Conservation (phyloP, 2,888 invertebrate genomes). For the Noctuana brunneofusca region DNA sequence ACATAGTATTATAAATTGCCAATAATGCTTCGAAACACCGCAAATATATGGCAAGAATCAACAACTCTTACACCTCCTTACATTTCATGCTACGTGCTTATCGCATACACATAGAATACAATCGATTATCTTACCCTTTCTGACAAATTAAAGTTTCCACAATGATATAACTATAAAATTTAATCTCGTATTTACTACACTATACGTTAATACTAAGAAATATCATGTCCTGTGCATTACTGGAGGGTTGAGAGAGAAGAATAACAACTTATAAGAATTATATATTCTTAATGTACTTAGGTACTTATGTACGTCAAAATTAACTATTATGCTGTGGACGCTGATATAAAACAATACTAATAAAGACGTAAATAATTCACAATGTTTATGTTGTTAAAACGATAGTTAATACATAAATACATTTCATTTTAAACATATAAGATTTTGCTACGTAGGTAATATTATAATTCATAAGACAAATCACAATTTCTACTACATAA, state of each 20-base stretch:
- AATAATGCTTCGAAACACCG: conserved; percentile 72
- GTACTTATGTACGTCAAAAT: conserved; percentile 37
- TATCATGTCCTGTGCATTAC: conserved; percentile 48
- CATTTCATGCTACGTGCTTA: conserved; percentile 50
- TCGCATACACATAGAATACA: neutral
- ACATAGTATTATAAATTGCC: conserved; percentile 59
- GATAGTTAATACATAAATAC: neutral
- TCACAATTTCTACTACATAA: conserved; percentile 7
- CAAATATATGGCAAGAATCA: conserved; percentile 73
- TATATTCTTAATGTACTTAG: conserved; percentile 2
- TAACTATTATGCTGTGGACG: conserved; percentile 35
- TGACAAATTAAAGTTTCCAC: conserved; percentile 67
- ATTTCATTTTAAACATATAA: neutral
- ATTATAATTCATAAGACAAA: neutral
- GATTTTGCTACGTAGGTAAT: neutral
- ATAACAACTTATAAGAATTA: conserved; percentile 22
- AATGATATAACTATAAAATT: conserved; percentile 74
- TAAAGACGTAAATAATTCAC: neutral
- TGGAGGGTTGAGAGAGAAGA: conserved; percentile 49
- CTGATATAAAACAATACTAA: conserved; percentile 1
- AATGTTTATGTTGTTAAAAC: neutral
- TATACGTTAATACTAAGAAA: conserved; percentile 60
- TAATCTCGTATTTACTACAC: conserved; percentile 67
- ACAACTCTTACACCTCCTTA: conserved; percentile 58
- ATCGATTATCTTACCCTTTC: conserved; percentile 52